phyloP scores from a whole-genome alignment of 2,888 invertebrate species.

The Apotomis betuletana region DNA sequence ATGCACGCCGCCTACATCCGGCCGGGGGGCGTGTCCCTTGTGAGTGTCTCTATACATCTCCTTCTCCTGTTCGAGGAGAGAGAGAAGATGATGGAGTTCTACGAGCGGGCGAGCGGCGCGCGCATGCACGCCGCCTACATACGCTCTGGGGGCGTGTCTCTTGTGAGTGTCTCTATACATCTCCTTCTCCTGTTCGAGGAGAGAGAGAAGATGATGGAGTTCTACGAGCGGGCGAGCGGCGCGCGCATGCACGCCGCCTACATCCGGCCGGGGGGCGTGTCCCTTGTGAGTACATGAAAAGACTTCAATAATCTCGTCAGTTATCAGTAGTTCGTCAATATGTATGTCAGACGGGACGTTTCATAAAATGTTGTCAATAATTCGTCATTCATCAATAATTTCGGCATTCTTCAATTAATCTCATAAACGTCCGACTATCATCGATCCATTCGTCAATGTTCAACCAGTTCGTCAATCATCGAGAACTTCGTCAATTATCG shows the following conservation, averaged over 20 bases:
- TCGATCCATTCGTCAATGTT: too few species aligned
- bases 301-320: too few species aligned
- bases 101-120: conserved; percentile 98
- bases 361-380: too few species aligned
- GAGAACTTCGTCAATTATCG: too few species aligned
- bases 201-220: conserved; percentile 99
- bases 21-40: conserved; percentile 96
- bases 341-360: too few species aligned
- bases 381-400: too few species aligned
- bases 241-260: conserved; percentile 99
- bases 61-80: conserved; percentile 99
- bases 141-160: conserved; percentile 96
- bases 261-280: conserved; percentile 97
- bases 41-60: conserved; percentile 80
- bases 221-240: conserved; percentile 98
- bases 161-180: conserved; percentile 75
- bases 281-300: conserved; percentile 80
- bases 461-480: too few species aligned
- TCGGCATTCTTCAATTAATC: too few species aligned
- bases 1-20: conserved; percentile 99
- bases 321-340: too few species aligned
- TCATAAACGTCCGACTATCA: too few species aligned
- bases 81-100: conserved; percentile 99
- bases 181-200: conserved; percentile 99
- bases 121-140: conserved; percentile 99